Conservation (phyloP, 1,140 invertebrate genomes). For the Hypsibius dujardini region DNA sequence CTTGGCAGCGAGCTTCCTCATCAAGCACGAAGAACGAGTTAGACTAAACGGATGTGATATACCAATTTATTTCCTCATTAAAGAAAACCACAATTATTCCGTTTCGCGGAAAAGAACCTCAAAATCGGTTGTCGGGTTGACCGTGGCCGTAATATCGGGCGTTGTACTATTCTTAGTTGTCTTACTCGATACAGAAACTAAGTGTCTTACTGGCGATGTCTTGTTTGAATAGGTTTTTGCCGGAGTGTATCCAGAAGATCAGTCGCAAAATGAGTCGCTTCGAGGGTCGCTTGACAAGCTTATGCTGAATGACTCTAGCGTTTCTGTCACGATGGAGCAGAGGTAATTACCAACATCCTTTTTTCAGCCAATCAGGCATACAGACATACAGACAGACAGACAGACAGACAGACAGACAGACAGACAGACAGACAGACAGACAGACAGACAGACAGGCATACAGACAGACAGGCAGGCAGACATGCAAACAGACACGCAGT, state of each 20-base stretch:
- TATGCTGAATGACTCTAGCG: slow-evolving; percentile 79
- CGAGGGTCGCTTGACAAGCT: slow-evolving; percentile 71
- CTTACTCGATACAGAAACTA: slow-evolving; percentile 16
- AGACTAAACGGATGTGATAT: slow-evolving; percentile 49
- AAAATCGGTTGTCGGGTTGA: background rate
- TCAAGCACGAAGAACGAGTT: slow-evolving; percentile 58
- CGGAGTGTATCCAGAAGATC: slow-evolving; percentile 77
- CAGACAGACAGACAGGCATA: too few relatives aligned
- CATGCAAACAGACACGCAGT: too few relatives aligned
- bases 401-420: too few relatives aligned
- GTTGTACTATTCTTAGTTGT: background rate
- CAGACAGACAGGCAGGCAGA: too few relatives aligned
- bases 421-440: too few relatives aligned
- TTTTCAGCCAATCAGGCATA: slow-evolving; percentile 24
- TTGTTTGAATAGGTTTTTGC: slow-evolving; percentile 48
- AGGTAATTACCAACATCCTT: slow-evolving; percentile 41
- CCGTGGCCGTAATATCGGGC: background rate
- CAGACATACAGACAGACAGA: slow-evolving; percentile 19
- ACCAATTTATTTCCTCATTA: slow-evolving; percentile 64
- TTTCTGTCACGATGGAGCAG: slow-evolving; percentile 53
- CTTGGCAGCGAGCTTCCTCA: slow-evolving; percentile 57
- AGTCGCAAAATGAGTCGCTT: slow-evolving; percentile 55
- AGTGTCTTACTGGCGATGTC: background rate
- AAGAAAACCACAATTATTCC: slow-evolving; percentile 39
- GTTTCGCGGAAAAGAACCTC: background rate